Conservation (phyloP, 2,888 invertebrate genomes). For the Stenodera caucasica region DNA sequence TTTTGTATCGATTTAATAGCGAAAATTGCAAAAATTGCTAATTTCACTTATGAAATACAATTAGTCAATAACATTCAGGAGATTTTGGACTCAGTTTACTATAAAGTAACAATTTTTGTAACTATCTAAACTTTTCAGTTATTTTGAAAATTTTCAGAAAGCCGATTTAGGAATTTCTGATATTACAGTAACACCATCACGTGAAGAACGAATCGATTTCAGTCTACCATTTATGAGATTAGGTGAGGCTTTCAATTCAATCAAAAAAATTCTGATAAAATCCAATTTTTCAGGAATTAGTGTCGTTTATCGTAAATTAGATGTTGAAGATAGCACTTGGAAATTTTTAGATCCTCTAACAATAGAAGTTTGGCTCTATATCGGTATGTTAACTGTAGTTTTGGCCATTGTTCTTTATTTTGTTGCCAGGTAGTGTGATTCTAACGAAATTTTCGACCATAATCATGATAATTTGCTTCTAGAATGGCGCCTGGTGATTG, state of each 20-base stretch:
- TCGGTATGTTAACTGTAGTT: slow-evolving; percentile 79
- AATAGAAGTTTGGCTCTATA: slow-evolving; percentile 83
- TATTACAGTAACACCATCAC: slow-evolving; percentile 89
- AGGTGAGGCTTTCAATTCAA: slow-evolving; percentile 48
- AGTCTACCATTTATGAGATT: slow-evolving; percentile 98
- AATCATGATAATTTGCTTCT: slow-evolving; percentile 40
- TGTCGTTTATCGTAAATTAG: neutral
- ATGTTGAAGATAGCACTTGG: slow-evolving; percentile 1
- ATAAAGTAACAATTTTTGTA: slow-evolving; percentile 58
- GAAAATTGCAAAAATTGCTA: slow-evolving; percentile 39
- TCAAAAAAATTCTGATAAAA: neutral
- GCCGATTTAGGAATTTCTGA: slow-evolving; percentile 96
- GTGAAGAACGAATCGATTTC: slow-evolving; percentile 88
- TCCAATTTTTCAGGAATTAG: slow-evolving; percentile 55
- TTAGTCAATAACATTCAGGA: slow-evolving; percentile 72
- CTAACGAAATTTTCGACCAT: neutral
- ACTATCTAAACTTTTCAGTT: neutral
- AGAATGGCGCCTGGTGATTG: slow-evolving; percentile 87
- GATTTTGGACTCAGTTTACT: slow-evolving; percentile 53
- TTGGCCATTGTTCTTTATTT: slow-evolving; percentile 79
- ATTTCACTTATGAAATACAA: slow-evolving; percentile 57
- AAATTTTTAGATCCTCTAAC: slow-evolving; percentile 86
- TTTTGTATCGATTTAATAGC: slow-evolving; percentile 87
- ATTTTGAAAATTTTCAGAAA: slow-evolving; percentile 63
- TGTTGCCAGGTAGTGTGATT: slow-evolving; percentile 68